Evolutionary conservation across 2,888 invertebrate genomes (phyloP).

Genomic region (Carcina quercana): DNA sequence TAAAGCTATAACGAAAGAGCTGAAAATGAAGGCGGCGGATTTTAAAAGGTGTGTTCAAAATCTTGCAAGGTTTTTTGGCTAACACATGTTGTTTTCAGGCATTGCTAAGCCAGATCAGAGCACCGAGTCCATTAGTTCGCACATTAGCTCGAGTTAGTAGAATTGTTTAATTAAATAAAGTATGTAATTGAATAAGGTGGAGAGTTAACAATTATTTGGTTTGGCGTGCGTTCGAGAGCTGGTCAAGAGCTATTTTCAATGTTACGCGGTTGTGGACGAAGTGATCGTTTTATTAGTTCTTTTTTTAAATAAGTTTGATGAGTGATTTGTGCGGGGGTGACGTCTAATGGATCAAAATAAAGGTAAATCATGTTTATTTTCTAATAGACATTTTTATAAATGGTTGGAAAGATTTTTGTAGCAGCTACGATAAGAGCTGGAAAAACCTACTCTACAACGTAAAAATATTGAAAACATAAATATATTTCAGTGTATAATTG

Average conservation of each 20-base stretch:
- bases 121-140: constrained; percentile 69
- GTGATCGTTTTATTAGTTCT: constrained; percentile 10
- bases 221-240: constrained; percentile 37
- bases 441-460: too few relatives aligned
- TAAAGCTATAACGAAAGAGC: too few relatives aligned
- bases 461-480: too few relatives aligned
- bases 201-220: constrained; percentile 58
- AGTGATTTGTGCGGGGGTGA: constrained; percentile 11
- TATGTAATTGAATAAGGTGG: constrained; percentile 70
- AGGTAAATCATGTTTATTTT: too few relatives aligned
- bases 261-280: constrained; percentile 39
- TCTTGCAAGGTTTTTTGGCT: constrained; percentile 39
- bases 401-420: too few relatives aligned
- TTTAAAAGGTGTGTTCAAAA: constrained; percentile 39
- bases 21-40: constrained; percentile 31
- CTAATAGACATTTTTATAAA: too few relatives aligned
- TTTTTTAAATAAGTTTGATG: constrained; percentile 14
- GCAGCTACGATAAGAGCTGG: too few relatives aligned
- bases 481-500: too few relatives aligned
- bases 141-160: constrained; percentile 70
- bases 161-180: constrained; percentile 71
- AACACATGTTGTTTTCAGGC: constrained; percentile 49
- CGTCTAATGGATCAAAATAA: constrained; percentile 45
- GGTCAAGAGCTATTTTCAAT: constrained; percentile 34
- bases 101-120: constrained; percentile 58